Evolutionary conservation across 2,888 invertebrate genomes (phyloP).

Genomic region (Polyploca ridens): DNA sequence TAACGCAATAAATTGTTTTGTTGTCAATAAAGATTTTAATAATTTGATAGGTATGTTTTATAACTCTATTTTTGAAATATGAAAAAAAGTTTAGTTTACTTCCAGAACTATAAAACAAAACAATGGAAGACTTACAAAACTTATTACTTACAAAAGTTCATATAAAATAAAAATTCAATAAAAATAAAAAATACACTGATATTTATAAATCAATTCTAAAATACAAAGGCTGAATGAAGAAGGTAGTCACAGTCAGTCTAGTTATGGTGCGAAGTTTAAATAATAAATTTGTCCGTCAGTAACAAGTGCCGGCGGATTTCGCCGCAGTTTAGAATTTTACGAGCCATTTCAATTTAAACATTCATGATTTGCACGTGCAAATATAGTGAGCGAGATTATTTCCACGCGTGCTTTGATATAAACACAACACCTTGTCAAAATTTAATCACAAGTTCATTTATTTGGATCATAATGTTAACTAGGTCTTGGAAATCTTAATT

Average conservation of each 20-base stretch:
- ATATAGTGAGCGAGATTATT: background rate
- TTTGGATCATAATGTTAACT: background rate
- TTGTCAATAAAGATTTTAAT: no score
- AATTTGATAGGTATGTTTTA: no score
- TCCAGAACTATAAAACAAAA: no score
- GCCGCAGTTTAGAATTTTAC: conserved; percentile 14
- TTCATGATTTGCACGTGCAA: background rate
- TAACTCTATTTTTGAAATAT: no score
- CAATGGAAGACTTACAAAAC: background rate
- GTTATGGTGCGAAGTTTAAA: background rate
- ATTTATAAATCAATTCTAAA: background rate
- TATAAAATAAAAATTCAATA: no score
- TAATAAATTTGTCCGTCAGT: conserved; percentile 1
- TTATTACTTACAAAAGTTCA: no score
- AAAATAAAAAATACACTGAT: background rate
- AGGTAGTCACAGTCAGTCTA: background rate
- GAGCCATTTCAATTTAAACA: background rate
- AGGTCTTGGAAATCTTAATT: background rate
- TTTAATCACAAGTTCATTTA: background rate
- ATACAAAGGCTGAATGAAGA: background rate
- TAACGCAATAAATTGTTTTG: no score
- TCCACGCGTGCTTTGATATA: background rate
- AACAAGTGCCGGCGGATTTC: conserved; percentile 12
- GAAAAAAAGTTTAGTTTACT: no score
- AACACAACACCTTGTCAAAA: background rate